Conservation (phyloP, 2,888 invertebrate species). For the Eupsilia transversa region DNA sequence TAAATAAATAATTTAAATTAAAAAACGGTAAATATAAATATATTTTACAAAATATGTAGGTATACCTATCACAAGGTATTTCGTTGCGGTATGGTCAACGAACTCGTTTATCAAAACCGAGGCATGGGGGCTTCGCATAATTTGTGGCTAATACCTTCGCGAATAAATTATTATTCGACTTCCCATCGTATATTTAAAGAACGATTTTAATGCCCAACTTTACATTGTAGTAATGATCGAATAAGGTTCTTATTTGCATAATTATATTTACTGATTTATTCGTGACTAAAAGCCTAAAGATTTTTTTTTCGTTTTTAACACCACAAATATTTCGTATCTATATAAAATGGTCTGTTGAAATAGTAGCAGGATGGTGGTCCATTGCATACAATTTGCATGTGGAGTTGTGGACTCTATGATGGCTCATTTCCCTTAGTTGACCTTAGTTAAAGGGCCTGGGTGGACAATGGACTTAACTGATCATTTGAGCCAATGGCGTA, state of each 20-base stretch:
- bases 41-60: neutral
- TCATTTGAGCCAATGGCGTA: constrained; percentile 28
- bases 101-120: constrained; percentile 53
- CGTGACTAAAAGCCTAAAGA: neutral
- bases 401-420: constrained; percentile 38
- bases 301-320: neutral
- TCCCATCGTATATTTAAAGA: constrained; percentile 26
- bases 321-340: neutral
- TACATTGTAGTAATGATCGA: constrained; percentile 50
- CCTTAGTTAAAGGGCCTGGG: constrained; percentile 57
- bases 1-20: neutral
- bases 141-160: constrained; percentile 39
- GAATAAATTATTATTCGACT: constrained; percentile 57
- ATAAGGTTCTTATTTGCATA: constrained; percentile 44
- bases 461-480: constrained; percentile 46
- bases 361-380: constrained; percentile 39
- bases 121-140: constrained; percentile 37
- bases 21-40: neutral
- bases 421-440: constrained; percentile 61
- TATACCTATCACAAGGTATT: constrained; percentile 1
- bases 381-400: constrained; percentile 29
- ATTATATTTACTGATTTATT: constrained; percentile 28
- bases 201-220: constrained; percentile 55
- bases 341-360: constrained; percentile 1
- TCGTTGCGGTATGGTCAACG: constrained; percentile 34